phyloP scores from a whole-genome alignment of 2,113 vertebrate species.

The Tragelaphus scriptus region DNA sequence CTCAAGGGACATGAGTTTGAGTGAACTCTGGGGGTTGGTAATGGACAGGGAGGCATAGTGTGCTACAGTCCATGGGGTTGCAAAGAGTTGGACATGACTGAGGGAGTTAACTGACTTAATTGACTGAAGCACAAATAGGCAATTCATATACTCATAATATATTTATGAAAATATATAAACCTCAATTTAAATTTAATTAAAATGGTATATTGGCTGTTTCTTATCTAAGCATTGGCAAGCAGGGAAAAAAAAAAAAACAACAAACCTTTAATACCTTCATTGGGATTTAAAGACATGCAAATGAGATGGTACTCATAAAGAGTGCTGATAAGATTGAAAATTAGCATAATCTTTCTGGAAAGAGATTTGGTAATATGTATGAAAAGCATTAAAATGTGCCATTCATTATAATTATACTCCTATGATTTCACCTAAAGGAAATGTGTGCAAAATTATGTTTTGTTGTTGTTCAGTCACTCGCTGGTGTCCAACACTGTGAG shows the following conservation, averaged over 20 bases:
- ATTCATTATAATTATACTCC: background rate
- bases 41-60: no score
- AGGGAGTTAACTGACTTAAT: no score
- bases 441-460: background rate
- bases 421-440: background rate
- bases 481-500: background rate
- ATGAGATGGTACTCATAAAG: background rate
- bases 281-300: background rate
- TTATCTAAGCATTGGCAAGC: no score
- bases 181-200: no score
- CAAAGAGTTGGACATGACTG: no score
- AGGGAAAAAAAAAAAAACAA: background rate
- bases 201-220: no score
- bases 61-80: no score
- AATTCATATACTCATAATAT: no score
- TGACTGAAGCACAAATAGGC: no score
- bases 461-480: background rate
- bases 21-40: background rate
- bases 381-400: background rate
- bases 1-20: background rate
- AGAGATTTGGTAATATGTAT: background rate
- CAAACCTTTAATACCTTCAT: background rate
- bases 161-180: no score
- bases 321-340: background rate
- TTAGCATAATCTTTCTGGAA: background rate